These are phyloP conservation scores for Phoxinus dragarum DNA, from an alignment of 2,797 vertebrate species.

Conservation along the genomic window DNA sequence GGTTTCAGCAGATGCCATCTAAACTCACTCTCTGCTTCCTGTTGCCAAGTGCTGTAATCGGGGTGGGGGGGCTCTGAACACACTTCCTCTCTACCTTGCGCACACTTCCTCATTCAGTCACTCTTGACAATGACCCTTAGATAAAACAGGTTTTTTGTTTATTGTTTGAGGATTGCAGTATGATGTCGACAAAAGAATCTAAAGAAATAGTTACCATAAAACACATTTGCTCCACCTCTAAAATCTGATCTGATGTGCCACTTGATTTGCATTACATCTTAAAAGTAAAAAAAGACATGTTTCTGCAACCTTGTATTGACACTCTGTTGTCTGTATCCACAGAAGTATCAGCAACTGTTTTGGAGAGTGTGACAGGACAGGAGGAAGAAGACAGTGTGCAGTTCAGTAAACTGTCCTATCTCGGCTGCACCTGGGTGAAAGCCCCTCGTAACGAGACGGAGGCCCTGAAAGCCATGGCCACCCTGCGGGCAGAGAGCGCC, in stretches of 20 bases:
- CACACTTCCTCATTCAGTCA: constrained; percentile 38
- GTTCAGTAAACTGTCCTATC: constrained; percentile 94
- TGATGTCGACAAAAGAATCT: background rate
- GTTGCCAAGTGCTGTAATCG: constrained; percentile 57
- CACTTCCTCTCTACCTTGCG: constrained; percentile 50
- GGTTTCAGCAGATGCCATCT: background rate
- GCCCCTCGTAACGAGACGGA: constrained; percentile 91
- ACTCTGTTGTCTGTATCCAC: background rate
- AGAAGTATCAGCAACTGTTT: constrained; percentile 32
- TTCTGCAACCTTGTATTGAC: background rate
- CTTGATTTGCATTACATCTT: background rate
- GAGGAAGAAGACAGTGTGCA: constrained; percentile 96
- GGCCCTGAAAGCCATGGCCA: constrained; percentile 90
- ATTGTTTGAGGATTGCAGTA: background rate
- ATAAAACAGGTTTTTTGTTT: background rate
- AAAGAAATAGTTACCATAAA: background rate
- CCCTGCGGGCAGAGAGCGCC: constrained; percentile 84
- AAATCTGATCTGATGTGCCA: background rate
- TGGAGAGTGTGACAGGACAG: constrained; percentile 63
- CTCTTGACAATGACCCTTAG: background rate
- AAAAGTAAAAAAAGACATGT: background rate
- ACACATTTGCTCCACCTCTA: background rate
- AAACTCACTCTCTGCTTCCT: constrained; percentile 70
- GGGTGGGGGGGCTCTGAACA: constrained; percentile 6
- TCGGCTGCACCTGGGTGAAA: constrained; percentile 93